phyloP scores from a whole-genome alignment of 2,797 vertebrate species.

The Hipposideros larvatus region DNA sequence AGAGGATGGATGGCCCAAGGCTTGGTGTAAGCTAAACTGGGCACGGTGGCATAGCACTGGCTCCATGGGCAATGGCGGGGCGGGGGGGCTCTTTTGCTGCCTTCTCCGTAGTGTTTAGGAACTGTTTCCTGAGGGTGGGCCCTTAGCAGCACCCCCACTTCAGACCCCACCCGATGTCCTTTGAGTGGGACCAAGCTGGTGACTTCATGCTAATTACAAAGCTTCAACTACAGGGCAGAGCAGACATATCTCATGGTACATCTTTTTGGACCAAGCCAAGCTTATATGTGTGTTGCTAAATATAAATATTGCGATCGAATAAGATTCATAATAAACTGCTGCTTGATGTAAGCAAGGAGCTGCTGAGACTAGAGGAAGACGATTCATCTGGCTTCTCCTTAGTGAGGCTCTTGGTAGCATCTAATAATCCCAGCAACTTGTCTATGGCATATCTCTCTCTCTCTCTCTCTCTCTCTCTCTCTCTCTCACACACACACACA shows the following conservation, averaged over 20 bases:
- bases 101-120: constrained; percentile 6
- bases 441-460: background rate
- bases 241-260: constrained; percentile 52
- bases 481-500: no score
- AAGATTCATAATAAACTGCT: constrained; percentile 44
- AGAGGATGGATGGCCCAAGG: background rate
- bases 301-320: constrained; percentile 52
- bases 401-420: background rate
- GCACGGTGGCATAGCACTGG: background rate
- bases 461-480: no score
- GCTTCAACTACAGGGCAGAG: constrained; percentile 45
- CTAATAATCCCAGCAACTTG: constrained; percentile 51
- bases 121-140: background rate
- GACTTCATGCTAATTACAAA: constrained; percentile 58
- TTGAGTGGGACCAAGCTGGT: background rate
- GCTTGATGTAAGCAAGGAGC: constrained; percentile 7
- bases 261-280: constrained; percentile 31
- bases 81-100: background rate
- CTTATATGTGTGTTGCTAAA: constrained; percentile 54
- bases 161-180: background rate
- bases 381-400: background rate
- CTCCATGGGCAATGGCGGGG: no score
- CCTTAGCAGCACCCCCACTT: background rate
- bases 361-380: background rate
- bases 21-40: background rate